Conservation (phyloP, 2,113 vertebrate genomes). For the Cavia porcellus region DNA sequence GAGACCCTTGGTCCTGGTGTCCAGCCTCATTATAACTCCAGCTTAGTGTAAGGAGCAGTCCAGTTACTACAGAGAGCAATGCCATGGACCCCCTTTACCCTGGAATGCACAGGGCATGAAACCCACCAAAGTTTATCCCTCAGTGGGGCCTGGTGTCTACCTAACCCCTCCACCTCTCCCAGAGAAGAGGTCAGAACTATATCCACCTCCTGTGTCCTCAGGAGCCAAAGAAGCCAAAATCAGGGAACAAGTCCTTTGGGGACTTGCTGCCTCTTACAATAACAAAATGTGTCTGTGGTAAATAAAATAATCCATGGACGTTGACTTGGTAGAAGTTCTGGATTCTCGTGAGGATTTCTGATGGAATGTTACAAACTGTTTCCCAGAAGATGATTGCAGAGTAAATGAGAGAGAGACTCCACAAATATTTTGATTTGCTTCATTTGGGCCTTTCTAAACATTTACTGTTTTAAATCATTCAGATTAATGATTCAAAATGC, state of each 20-base stretch:
- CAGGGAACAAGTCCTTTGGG: neutral
- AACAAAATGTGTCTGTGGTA: neutral
- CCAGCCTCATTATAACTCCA: neutral
- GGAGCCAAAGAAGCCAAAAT: conserved; percentile 4
- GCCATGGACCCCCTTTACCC: neutral
- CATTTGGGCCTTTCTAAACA: conserved; percentile 81
- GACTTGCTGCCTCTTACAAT: neutral
- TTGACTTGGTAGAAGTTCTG: conserved; percentile 62
- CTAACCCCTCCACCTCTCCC: neutral
- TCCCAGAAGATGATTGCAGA: conserved; percentile 74
- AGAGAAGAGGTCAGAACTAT: neutral
- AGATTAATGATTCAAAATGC: conserved; percentile 74
- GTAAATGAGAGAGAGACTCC: conserved; percentile 71
- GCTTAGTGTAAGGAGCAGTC: neutral
- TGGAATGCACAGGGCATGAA: neutral
- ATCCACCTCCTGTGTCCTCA: neutral
- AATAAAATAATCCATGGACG: neutral
- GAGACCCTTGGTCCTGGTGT: neutral
- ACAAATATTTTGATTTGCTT: conserved; percentile 83
- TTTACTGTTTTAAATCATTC: conserved; percentile 75
- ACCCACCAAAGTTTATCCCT: neutral
- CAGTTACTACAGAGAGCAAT: neutral
- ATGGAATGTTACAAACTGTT: conserved; percentile 69
- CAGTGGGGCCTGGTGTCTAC: neutral
- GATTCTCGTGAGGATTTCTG: conserved; percentile 70